Base-by-base conservation (phyloP, 2,888 invertebrate genomes). In the Microdon myrmicae region DNA sequence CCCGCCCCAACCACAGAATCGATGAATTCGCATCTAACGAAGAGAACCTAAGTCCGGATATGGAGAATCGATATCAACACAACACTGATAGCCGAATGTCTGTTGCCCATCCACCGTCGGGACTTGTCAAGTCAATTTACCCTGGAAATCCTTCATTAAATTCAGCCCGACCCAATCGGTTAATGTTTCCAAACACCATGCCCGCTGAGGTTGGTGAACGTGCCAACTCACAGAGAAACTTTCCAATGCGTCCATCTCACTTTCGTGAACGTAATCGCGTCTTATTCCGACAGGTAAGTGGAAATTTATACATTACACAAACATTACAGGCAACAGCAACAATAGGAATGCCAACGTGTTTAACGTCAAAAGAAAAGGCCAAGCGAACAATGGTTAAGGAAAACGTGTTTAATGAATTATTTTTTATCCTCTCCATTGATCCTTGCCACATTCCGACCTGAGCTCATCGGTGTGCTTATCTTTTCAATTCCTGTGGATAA, bases 181-280 rank as follows among this genome's bases (percentile, higher is more conserved):
- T 69, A 1, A 8, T 66, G 16, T 32, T 69, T n/a, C 68, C 70
- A n/a, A 61, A 54, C 22, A 59, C 60, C 47, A 34, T 47, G 13
- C 39, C 54, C 12, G 7, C 19, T 23, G 67, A 56, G 14, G 32
- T 20, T 6, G 26, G 37, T 4, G 60, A 60, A n/a, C 48, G 38
- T 14, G 47, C 41, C 13, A 41, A 25, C 10, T 54, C 71, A 13
- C 68, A 71, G 10, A 71, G 69, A 20, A 58, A 71, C 4, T 71
- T 72, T 56, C 73, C 76, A 2, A 48, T 71, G 25, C 69, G 72
- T 10, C 70, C 74, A 54, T 78, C 78, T 3, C 73, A 76, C 44
- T 78, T 78, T 44, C 72, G 78, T 7, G 78, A 78, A 69, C 67
- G 78, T 22, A 78, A 77, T 68, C 75, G 78, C 1, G 73, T 72